Evolutionary conservation across 2,888 invertebrate species (phyloP), one percentile per base, ranked within the genome.

Genomic region (Ditula angustiorana): DNA sequence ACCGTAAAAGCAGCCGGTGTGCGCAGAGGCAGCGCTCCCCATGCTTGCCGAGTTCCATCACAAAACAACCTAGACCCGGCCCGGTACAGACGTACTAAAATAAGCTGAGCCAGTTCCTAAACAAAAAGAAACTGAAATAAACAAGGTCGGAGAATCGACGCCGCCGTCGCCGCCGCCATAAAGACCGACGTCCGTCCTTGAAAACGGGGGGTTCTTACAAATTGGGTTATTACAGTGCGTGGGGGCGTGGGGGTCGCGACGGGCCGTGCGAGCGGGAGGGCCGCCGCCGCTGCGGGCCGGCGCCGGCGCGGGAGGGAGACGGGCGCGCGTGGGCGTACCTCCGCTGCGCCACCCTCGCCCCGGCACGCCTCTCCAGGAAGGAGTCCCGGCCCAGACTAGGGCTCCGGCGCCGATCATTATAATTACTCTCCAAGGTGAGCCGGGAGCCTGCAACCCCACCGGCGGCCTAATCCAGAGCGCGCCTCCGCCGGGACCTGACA

Each of bases 141-240:
- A 93, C 93, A 93, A 92, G 92, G 92, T 92, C 91, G 92, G 86
- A 78, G 90, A 92, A 90, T 92, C 92, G 91, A 90, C 92, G 90
- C 88, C 89, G 91, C 85, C 87, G 88, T 87, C 91, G 91, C 86
- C 91, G 89, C 90, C 89, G 90, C 92, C 90, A 88, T 92, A 90
- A 88, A 92, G 92, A 91, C 90, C 92, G 92, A 89, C 92, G 92
- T 88, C 91, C 93, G 93, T 92, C 93, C 93, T 93, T 93, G 93
- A 92, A 90, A 92, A 88, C 80, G 86, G 90, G 90, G 93, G 91
- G 92, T 88, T 91, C 92, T 90, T 91, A 92, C 93, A 93, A 93
- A 93, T 93, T 93, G 93, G 93, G 93, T 93, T 93, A 93, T 92
- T 92, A 92, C 88, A 80, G 88, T 83, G 87, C 79, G 87, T 85